Percentiles rank a stretch among this genome's conserved stretches.
phyloP scores from a whole-genome alignment of 2,797 vertebrate species.

The Molossus molossus region DNA sequence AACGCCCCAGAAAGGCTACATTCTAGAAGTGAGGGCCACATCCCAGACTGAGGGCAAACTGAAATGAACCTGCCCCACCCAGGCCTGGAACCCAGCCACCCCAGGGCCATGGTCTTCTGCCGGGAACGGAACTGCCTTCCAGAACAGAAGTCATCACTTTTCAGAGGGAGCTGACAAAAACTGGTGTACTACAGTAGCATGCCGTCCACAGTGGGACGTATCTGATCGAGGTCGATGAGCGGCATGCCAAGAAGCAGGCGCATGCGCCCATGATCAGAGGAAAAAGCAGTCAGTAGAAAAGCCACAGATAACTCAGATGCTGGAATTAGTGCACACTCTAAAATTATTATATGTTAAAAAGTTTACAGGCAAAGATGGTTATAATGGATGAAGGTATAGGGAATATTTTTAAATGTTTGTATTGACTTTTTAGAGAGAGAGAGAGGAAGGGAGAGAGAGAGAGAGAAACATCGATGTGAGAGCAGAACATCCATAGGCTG shows the following conservation, averaged over 20 bases:
- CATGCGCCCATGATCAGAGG: neutral
- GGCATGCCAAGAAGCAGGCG: neutral
- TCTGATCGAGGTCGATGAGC: too few species aligned
- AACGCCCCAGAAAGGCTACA: neutral
- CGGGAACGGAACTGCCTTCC: neutral
- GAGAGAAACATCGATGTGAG: too few species aligned
- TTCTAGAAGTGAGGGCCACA: neutral
- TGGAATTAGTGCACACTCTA: neutral
- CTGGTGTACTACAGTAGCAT: fast-evolving
- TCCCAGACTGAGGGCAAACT: neutral
- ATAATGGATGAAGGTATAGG: neutral
- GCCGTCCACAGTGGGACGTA: neutral
- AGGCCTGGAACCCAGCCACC: neutral
- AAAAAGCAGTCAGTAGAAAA: neutral
- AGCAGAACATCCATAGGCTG: too few species aligned
- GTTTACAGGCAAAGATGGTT: neutral
- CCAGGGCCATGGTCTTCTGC: neutral
- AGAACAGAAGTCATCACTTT: neutral
- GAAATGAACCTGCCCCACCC: neutral
- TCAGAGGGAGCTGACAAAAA: neutral
- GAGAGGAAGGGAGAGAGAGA: too few species aligned
- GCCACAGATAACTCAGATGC: neutral
- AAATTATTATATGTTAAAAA: neutral
- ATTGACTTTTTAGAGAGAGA: too few species aligned
- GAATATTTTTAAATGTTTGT: too few species aligned